Base-by-base conservation (phyloP, 2,888 invertebrate genomes). In the Sminthurinus aureus region DNA sequence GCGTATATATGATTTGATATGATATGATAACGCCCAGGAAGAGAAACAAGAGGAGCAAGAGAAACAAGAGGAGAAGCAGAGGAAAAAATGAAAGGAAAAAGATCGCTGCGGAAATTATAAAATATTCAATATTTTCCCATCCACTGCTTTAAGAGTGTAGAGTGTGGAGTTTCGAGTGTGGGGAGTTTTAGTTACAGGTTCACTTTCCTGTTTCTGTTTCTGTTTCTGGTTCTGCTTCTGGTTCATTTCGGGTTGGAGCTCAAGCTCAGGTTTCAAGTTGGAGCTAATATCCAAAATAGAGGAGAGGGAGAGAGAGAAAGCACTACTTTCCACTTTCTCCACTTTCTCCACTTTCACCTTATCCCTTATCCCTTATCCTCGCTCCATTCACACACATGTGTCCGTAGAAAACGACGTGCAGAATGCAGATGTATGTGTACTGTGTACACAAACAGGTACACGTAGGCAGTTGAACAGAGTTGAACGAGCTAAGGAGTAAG, bases 91-190 rank as follows among this genome's bases (percentile, higher is more conserved):
- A 22, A 6, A n/a, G 20, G 4, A 64, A 22, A 38, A 8, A 58
- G 74, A 82, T 51, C 52, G 67, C 80, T 83, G 83, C 80, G 80
- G 80, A 83, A 83, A 83, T 77, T 80, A 83, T 83, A 83, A 83
- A 83, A 83, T 83, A 83, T 83, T 83, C 80, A 83, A 83, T 83
- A 83, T 83, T 80, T 20, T 71, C 71, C 80, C 76, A 83, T 83
- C 38, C 6, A 38, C n/a, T 38, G 38, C 38, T 38, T 6, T 38
- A 6, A 6, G 1, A 38, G 1, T 1, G 38, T 38, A 1, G 1
- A 6, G 38, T 38, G 38, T 38, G 38, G 38, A 4, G 6, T 38
- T 38, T 6, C 38, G 1, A 13, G 71, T 24, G 71, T 22, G 71
- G 24, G 26, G 24, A 71, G 24, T 26, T 20, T 13, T 11, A 71